Conservation (phyloP, 2,797 vertebrate genomes). For the Squalus acanthias region DNA sequence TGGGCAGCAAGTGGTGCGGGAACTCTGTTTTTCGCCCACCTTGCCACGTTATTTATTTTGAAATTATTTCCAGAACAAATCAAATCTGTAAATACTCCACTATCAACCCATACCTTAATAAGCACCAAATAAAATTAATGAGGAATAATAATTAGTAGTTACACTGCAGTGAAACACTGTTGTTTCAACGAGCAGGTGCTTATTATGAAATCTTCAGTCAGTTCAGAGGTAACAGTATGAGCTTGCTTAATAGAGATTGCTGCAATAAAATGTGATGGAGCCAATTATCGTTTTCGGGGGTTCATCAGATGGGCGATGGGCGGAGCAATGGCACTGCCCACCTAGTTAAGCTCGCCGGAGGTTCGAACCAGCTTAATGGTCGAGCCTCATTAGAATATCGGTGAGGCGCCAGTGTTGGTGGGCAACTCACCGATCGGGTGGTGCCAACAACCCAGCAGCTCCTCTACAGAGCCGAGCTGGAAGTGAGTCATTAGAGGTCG, state of each 20-base stretch:
- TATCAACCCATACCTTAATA: not conserved
- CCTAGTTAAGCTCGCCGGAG: not conserved
- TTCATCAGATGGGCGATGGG: not conserved
- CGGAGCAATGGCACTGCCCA: not conserved
- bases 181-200: not conserved
- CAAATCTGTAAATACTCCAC: not conserved
- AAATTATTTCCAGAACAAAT: not conserved
- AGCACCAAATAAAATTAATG: not conserved
- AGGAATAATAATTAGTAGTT: not conserved
- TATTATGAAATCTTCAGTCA: not conserved
- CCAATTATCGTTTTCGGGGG: not conserved
- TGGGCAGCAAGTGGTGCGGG: no score
- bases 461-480: not conserved
- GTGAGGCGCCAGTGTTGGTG: not conserved
- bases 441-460: not conserved
- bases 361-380: not conserved
- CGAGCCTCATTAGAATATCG: not conserved
- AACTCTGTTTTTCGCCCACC: no score
- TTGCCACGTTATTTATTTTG: not conserved
- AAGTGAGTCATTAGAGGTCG: not conserved
- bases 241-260: not conserved
- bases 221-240: not conserved
- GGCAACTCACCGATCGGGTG: not conserved
- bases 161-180: not conserved
- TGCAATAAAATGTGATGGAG: not conserved